Conservation (phyloP, 2,888 invertebrate genomes). For the Autographa pulchrina region DNA sequence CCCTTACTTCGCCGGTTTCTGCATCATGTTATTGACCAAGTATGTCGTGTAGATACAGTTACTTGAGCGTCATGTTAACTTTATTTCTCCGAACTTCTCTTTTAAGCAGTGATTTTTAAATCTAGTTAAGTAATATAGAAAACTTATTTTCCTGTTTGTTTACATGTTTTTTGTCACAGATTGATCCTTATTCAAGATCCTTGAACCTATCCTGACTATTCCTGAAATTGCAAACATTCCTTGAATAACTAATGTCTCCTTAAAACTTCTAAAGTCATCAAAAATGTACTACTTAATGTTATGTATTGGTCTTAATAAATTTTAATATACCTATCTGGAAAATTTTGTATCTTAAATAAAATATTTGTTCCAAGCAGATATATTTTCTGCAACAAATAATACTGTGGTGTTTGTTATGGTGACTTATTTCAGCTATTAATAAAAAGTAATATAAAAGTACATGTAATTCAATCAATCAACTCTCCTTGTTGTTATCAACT, state of each 20-base stretch:
- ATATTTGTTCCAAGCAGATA: too few relatives aligned
- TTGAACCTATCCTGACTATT: neutral
- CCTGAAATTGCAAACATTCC: neutral
- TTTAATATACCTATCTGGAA: too few relatives aligned
- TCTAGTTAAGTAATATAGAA: neutral
- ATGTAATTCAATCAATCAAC: too few relatives aligned
- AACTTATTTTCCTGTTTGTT: neutral
- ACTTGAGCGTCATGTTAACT: conserved; percentile 23
- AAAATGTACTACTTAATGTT: too few relatives aligned
- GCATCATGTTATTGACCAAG: conserved; percentile 29
- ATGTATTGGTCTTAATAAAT: too few relatives aligned
- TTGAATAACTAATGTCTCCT: neutral
- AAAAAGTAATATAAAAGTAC: too few relatives aligned
- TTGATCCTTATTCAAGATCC: neutral
- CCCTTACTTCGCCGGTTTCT: conserved; percentile 40
- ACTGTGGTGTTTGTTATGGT: too few relatives aligned
- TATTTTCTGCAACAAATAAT: too few relatives aligned
- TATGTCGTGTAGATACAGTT: conserved; percentile 25
- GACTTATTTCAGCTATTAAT: too few relatives aligned
- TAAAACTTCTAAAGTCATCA: too few relatives aligned
- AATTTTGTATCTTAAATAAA: too few relatives aligned
- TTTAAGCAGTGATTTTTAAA: neutral
- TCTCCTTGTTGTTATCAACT: too few relatives aligned
- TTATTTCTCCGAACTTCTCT: neutral
- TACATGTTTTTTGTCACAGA: conserved; percentile 4